Evolutionary conservation across 2,888 invertebrate genomes (phyloP), one percentile per base, ranked within the genome.

Genomic region (Argyresthia albistria): DNA sequence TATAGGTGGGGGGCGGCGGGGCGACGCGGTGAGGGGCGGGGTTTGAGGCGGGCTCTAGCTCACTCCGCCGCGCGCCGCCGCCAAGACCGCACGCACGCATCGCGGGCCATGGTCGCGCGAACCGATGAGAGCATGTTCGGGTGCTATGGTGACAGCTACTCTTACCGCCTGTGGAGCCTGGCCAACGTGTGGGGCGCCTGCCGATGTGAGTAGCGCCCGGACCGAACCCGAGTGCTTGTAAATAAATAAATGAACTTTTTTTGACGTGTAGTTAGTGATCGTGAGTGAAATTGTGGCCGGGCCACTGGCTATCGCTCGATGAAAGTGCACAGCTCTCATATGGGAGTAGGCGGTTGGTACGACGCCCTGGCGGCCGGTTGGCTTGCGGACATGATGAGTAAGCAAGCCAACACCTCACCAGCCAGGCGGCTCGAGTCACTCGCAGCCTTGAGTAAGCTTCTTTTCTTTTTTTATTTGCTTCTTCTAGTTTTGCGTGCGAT

Each of bases 61-160:
- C 72, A 69, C 69, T 77, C 86, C 83, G 76, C 81, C 81, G 80
- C 80, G 87, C 80, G 82, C 86, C 88, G 83, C 80, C 79, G 83
- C 80, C 80, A 79, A 73, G 68, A 66, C 73, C 59, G 63, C 65
- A 60, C 70, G 70, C 78, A 80, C 83, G 81, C 76, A 76, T 86
- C 82, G 88, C 90, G 91, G 92, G 92, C 90, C 90, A 93, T 91
- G 91, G 93, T 93, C 93, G 93, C 93, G 90, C 92, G 92, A 91
- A 91, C 91, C 88, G 90, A 91, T 90, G 92, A 89, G 88, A 91
- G 90, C 89, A 93, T 91, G 92, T 91, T 91, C 89, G 91, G 91
- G 78, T 91, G 91, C 88, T 91, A 91, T 89, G 86, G 86, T 83
- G 92, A 92, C 88, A 92, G 91, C 89, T 92, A 92, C 88, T 92